Evolutionary conservation across 2,797 vertebrate genomes (phyloP).

Genomic region (Catostomus latipinnis): DNA sequence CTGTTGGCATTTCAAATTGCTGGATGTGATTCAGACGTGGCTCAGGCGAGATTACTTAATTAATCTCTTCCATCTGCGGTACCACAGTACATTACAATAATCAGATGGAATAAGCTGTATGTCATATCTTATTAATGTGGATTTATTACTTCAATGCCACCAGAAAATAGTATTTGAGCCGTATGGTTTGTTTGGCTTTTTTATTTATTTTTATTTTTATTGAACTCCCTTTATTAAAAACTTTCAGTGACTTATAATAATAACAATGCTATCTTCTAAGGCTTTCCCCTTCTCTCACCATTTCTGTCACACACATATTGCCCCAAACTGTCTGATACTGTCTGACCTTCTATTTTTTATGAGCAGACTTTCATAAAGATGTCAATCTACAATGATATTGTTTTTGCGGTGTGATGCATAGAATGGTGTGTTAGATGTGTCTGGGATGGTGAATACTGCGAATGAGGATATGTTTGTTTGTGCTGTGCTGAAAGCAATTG

Average conservation of each 20-base stretch:
- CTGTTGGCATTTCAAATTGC: constrained; percentile 26
- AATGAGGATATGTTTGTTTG: constrained; percentile 29
- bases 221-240: no score
- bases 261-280: not conserved
- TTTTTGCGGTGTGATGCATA: not conserved
- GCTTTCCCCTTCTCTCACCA: not conserved
- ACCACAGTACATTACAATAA: constrained; percentile 1
- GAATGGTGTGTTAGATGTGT: not conserved
- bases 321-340: not conserved
- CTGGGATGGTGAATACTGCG: not conserved
- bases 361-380: not conserved
- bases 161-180: not conserved
- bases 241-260: not conserved
- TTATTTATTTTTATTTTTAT: no score
- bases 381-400: not conserved
- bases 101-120: constrained; percentile 12
- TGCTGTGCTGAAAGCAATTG: not conserved
- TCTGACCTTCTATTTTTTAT: not conserved
- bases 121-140: not conserved
- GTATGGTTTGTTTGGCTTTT: no score
- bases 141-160: not conserved
- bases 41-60: constrained; percentile 31
- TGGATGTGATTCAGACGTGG: constrained; percentile 18
- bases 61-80: constrained; percentile 24
- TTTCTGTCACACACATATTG: not conserved